Percentiles rank a stretch among this genome's conserved stretches.
Evolutionary conservation across 2,888 invertebrate genomes (phyloP).

Genomic region (Xanthorhoe spadicearia): DNA sequence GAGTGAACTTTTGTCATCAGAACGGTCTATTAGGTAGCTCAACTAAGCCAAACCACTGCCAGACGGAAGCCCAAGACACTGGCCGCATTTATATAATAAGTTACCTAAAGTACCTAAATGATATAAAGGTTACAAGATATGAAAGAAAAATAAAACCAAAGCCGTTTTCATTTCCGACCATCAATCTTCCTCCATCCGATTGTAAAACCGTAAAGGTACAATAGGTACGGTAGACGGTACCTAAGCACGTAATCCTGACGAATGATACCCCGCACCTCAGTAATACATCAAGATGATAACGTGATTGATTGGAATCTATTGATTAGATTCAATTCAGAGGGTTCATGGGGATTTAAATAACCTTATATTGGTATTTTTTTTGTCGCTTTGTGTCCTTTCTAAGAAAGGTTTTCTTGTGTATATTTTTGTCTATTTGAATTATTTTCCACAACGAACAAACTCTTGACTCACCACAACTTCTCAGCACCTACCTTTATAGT

Average conservation of each 20-base stretch:
- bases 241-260: slow-evolving; percentile 53
- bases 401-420: not conserved
- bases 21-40: too few species aligned
- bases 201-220: slow-evolving; percentile 41
- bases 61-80: too few species aligned
- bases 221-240: slow-evolving; percentile 45
- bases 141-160: slow-evolving; percentile 23
- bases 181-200: slow-evolving; percentile 29
- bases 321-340: slow-evolving; percentile 31
- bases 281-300: slow-evolving; percentile 39
- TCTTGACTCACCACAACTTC: too few species aligned
- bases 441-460: too few species aligned
- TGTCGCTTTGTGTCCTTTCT: not conserved
- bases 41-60: too few species aligned
- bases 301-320: slow-evolving; percentile 42
- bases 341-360: slow-evolving; percentile 29
- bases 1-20: too few species aligned
- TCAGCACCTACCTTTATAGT: too few species aligned
- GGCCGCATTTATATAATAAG: too few species aligned
- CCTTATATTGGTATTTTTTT: not conserved
- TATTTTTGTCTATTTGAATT: not conserved
- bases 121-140: too few species aligned
- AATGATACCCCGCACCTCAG: slow-evolving; percentile 45
- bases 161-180: slow-evolving; percentile 18
- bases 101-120: not conserved